Base-by-base conservation (phyloP, 92 coral and sea anemone genomes). In the Umimayanthus kanabou region DNA sequence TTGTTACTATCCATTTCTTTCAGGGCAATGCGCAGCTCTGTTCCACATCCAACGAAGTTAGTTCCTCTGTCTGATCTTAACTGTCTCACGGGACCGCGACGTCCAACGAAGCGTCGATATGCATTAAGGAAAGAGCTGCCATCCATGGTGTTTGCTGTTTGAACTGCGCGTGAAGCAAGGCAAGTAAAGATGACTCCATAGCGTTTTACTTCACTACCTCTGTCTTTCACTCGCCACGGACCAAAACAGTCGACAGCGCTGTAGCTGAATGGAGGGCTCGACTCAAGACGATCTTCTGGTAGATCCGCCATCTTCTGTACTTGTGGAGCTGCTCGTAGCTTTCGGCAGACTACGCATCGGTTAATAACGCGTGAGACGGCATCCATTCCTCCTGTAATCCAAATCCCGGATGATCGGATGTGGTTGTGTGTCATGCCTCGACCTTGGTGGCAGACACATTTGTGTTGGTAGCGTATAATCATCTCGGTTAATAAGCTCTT, bases 261-360 rank as follows among this genome's bases (percentile, higher is more conserved):
- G 42, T 39, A 39, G 4, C 42, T 39, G 42, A 39, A 39, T 39
- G 42, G 42, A 39, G 42, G 42, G 42, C 42, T 39, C 42, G 42
- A 39, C 9, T 16, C 84, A 22, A 77, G 58, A 26, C 76, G 43
- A 9, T 42, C 77, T 55, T 73, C 74, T 0, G 58, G 77, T 11
- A 86, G 83, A 9, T 86, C 84, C 43, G 84, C 89, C 89, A 86
- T 76, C 39, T 45, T 55, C 50, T 77, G 85, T 23, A 15, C 64
- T 2, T 18, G 8, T 11, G 85, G 55, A 57, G 45, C 73, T 1
- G 50, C 89, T 3, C 64, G 61, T 69, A 75, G 49, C 33, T 76
- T 74, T 65, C 45, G 11, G 64, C 85, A 77, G 5, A 77, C 37
- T 33, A 87, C 85, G 39, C 89, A 87, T 25, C 55, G 47, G 4